These are phyloP conservation scores for Aporrectodea caliginosa DNA, from an alignment of 1,140 invertebrate species.

Conservation along the genomic window DNA sequence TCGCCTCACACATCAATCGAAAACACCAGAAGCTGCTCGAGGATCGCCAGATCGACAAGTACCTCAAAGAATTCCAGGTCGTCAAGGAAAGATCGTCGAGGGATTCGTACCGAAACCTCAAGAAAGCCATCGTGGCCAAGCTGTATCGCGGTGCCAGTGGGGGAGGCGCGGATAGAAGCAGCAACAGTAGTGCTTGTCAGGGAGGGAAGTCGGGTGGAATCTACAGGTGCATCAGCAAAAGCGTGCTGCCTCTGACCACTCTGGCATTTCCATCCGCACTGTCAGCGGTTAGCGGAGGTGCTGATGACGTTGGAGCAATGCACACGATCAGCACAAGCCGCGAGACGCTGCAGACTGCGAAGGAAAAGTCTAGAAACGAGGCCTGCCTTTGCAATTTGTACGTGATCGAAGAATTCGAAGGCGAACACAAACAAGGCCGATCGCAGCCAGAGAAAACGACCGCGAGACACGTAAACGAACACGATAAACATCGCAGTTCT, in stretches of 20 bases:
- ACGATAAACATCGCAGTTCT: not conserved
- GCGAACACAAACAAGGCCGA: not conserved
- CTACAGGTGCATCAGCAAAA: not conserved
- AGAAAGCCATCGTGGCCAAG: constrained; percentile 17
- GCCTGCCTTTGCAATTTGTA: not conserved
- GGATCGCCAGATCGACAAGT: constrained; percentile 22
- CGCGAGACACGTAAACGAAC: too few relatives aligned
- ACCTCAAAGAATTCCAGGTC: constrained; percentile 20
- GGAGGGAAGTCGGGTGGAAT: not conserved
- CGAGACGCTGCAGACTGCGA: not conserved
- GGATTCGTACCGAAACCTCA: constrained; percentile 8
- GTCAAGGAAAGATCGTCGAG: constrained; percentile 19
- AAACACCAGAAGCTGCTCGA: constrained; percentile 18
- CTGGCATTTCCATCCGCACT: not conserved
- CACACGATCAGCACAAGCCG: not conserved
- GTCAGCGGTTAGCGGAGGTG: not conserved
- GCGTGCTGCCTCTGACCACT: not conserved
- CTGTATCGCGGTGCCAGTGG: not conserved
- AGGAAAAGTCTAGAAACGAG: not conserved
- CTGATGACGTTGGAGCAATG: not conserved
- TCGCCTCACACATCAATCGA: constrained; percentile 8
- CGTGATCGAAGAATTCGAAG: not conserved
- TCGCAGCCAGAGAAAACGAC: too few relatives aligned
- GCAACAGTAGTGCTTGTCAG: not conserved
- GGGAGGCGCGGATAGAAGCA: not conserved